Evolutionary conservation across 2,113 vertebrate species (phyloP), one percentile per base, ranked within the genome.

Genomic region (Phocoena sinus): DNA sequence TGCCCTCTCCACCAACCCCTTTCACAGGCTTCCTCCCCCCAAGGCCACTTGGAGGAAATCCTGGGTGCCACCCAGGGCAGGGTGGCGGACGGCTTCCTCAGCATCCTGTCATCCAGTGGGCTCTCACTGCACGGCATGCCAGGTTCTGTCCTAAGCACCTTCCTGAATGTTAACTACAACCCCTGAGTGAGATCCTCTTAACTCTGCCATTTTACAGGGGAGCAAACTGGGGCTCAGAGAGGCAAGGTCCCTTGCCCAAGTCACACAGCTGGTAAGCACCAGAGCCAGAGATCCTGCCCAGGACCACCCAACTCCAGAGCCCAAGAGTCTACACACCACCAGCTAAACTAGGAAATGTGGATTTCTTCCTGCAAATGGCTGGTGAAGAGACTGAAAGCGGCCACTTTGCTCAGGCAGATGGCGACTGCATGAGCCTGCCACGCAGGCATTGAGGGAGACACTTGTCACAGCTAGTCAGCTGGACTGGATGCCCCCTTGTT

Each of bases 1-100:
- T 0, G 0, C 2, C 26, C 12, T 31, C 53, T 1, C 41, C 17
- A 12, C 53, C 31, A 8, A 0, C 15, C 8, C 25, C 17, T 15
- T 2, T 26, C 33, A 15, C 50, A 60, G 50, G 38, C 12, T 71
- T 74, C 86, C 20, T 77, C n/a, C 62, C 41, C 47, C 44, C 50
- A 4, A 1, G 14, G 56, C 4, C 31, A 1, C 47, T 14, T 23
- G 25, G 47, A 18, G 31, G 85, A 41, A 36, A 74, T 28, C 67
- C 63, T 0, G 1, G 58, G 6, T 10, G 11, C 18, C 8, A 18
- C 26, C 65, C 9, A 5, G 33, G 17, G 36, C 8, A 13, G 47
- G 79, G 38, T 1, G 47, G 31, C 2, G 1, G 13, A 1, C 18
- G 9, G 28, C 20, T 6, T 56, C 56, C 36, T 38, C 17, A 0